Conservation (phyloP, 2,888 invertebrate genomes). For the Yponomeuta cagnagella region DNA sequence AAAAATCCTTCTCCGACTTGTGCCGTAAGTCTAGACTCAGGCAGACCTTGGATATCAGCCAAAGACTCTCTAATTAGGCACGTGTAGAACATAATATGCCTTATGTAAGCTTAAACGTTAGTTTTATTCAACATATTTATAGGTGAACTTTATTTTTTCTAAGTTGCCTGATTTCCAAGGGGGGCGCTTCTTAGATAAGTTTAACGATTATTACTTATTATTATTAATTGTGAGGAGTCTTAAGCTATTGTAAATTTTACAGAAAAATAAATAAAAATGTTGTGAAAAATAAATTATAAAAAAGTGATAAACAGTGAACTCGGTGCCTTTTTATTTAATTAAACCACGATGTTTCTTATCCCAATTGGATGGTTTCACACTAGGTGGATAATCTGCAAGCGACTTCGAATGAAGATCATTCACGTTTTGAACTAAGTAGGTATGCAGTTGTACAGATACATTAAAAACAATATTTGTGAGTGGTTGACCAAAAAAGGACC, state of each 20-base stretch:
- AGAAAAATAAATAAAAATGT: constrained; percentile 74
- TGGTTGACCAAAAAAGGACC: too few relatives aligned
- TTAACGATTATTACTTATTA: constrained; percentile 48
- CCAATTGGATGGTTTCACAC: too few relatives aligned
- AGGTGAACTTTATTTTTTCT: constrained; percentile 41
- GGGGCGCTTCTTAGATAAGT: constrained; percentile 45
- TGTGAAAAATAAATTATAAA: constrained; percentile 74
- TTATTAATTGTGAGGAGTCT: constrained; percentile 70
- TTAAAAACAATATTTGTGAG: too few relatives aligned
- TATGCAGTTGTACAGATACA: too few relatives aligned
- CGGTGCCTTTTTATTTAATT: constrained; percentile 45
- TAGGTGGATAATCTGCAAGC: too few relatives aligned
- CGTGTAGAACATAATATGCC: constrained; percentile 52
- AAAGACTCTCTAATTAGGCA: constrained; percentile 61
- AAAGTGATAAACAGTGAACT: constrained; percentile 69
- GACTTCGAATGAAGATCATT: too few relatives aligned
- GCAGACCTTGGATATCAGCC: background rate
- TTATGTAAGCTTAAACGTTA: constrained; percentile 64
- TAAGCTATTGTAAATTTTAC: constrained; percentile 76
- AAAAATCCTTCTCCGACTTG: too few relatives aligned
- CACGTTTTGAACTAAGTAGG: too few relatives aligned
- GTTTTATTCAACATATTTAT: constrained; percentile 41
- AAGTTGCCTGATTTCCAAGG: constrained; percentile 58
- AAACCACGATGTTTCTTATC: background rate
- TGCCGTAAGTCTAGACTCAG: background rate